Conservation (phyloP, 1,140 invertebrate genomes). For the Drosophila mayri region DNA sequence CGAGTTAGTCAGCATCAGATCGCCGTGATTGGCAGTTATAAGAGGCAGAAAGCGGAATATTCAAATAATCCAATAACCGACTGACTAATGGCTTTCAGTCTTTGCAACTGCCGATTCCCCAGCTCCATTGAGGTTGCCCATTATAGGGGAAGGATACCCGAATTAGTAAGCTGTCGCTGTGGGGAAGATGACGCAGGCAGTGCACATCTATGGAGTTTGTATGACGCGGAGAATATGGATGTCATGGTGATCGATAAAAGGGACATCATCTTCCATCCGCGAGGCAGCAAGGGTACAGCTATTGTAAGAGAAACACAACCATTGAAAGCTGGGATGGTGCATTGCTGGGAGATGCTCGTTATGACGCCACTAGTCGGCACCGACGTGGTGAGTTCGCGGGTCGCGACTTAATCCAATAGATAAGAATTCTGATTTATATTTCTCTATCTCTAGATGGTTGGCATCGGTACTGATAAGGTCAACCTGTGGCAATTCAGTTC, state of each 20-base stretch:
- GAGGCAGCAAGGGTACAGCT: conserved; percentile 89
- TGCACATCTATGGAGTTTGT: conserved; percentile 44
- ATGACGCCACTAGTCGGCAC: conserved; percentile 90
- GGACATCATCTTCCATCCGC: conserved; percentile 87
- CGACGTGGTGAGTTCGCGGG: conserved; percentile 89
- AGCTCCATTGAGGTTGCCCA: conserved; percentile 40
- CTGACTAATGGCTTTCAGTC: conserved; percentile 18
- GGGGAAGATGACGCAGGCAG: conserved; percentile 39
- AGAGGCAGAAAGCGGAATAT: not conserved
- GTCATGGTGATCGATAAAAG: conserved; percentile 37
- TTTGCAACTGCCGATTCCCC: conserved; percentile 71
- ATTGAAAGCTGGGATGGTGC: conserved; percentile 87
- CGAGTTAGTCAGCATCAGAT: not conserved
- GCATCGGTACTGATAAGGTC: conserved; percentile 89
- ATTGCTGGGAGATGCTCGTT: conserved; percentile 93
- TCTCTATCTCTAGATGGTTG: conserved; percentile 89
- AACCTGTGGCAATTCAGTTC: conserved; percentile 86
- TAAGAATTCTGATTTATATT: conserved; percentile 14
- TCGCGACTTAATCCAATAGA: conserved; percentile 4
- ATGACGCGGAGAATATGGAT: conserved; percentile 33
- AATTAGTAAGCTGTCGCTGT: conserved; percentile 63
- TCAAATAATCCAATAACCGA: not conserved
- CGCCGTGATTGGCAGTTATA: not conserved
- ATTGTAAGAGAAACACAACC: conserved; percentile 87
- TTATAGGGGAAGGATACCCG: conserved; percentile 51